Conservation (phyloP, 2,113 vertebrate species). For the Vulpes vulpes region DNA sequence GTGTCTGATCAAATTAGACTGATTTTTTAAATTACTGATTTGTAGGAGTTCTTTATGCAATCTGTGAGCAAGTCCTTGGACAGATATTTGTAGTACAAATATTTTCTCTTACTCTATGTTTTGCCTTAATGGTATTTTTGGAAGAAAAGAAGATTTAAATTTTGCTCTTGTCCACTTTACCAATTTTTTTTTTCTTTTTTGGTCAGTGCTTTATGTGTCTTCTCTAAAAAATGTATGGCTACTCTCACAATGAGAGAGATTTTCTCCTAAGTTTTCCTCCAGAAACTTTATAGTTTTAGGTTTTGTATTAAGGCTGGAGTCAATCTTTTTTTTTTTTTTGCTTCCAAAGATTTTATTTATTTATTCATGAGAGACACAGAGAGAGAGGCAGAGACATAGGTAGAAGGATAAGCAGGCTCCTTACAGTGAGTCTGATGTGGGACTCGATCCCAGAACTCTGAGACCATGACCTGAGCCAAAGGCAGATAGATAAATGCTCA, state of each 20-base stretch:
- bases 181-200: neutral
- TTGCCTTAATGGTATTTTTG: neutral
- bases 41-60: neutral
- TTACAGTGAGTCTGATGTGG: too few relatives aligned
- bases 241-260: neutral
- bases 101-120: neutral
- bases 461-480: too few relatives aligned
- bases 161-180: neutral
- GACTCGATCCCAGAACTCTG: too few relatives aligned
- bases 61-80: neutral
- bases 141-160: conserved; percentile 18
- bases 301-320: neutral
- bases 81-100: neutral
- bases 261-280: neutral
- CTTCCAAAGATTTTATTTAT: too few relatives aligned
- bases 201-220: neutral
- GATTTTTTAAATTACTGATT: neutral
- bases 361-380: too few relatives aligned
- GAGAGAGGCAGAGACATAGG: too few relatives aligned
- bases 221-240: neutral
- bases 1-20: neutral
- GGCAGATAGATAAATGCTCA: too few relatives aligned
- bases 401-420: too few relatives aligned
- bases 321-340: neutral
- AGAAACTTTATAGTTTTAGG: neutral